Base-by-base conservation (phyloP, 2,113 vertebrate genomes). In the Indicator indicator region DNA sequence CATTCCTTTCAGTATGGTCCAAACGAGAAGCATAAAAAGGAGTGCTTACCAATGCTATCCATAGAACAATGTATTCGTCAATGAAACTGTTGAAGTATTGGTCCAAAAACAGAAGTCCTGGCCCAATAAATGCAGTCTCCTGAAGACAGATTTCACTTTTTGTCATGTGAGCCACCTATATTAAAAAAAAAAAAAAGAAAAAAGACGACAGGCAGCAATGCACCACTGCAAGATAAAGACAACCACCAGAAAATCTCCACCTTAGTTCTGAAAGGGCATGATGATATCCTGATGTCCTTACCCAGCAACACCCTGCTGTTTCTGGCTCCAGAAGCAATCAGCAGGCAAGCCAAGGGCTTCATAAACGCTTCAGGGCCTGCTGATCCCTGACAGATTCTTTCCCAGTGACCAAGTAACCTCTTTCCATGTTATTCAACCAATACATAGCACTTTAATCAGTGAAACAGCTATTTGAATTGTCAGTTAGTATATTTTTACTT, bases 31-130 rank as follows among this genome's bases (percentile, higher is more conserved):
- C 21, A 68, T 21, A 36, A 48, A 59, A 2, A 40, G 23, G 68
- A 81, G 76, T 20, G 15, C 96, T 99, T 96, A 99, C 99, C 98
- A 99, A 62, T 82, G 99, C 99, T 89, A 99, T 96, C 99, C 99
- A 99, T 7, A 99, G 98, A 93, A 99, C 98, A 86, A 99, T 92
- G 93, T 99, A 97, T 97, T 99, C 99, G 36, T 99, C 98, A 74
- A 99, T 81, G 89, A 99, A 99, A 97, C 98, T 98, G 97, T 99
- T 99, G 97, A 99, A 99, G 94, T 99, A 99, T 91, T 99, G 99
- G 97, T 99, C 98, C 96, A 99, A 98, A 98, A 99, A 98, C 84
- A 99, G 98, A 84, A 99, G 98, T 67, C 98, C 99, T 30, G 99
- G 99, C 40, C 99, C 99, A 55, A 99, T 97, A 94, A 99, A 99